A percentile compares a stretch with the other conserved stretches of the same genome.
phyloP scores from a whole-genome alignment of 2,113 vertebrate genomes.

The Raja brachyura region DNA sequence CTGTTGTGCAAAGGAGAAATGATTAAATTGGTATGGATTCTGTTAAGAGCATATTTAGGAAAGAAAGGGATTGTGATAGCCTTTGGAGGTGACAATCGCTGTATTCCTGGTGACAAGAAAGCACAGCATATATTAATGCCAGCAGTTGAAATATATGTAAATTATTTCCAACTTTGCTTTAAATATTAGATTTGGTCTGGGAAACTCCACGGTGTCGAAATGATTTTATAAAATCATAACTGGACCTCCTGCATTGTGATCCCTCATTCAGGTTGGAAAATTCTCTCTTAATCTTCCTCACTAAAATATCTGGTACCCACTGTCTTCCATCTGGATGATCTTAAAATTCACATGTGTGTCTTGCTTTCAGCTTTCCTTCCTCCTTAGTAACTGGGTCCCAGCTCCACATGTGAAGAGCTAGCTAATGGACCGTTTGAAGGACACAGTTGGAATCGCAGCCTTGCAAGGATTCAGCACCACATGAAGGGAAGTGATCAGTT shows the following conservation, averaged over 20 bases:
- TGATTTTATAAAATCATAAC: neutral
- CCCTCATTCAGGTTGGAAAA: neutral
- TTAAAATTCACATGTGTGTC: neutral
- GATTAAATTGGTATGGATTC: neutral
- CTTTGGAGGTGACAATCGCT: neutral
- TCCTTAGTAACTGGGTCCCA: neutral
- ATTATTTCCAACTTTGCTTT: neutral
- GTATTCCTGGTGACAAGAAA: neutral
- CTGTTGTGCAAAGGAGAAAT: neutral
- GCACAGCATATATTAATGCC: neutral
- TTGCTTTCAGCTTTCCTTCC: neutral
- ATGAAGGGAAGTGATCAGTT: neutral
- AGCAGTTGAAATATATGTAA: neutral
- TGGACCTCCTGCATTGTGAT: neutral
- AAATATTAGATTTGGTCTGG: neutral
- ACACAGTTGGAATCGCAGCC: neutral
- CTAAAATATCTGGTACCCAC: neutral
- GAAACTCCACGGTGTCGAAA: neutral
- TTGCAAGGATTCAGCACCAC: neutral
- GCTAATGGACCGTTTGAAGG: neutral
- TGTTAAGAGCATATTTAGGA: neutral
- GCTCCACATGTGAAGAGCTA: neutral
- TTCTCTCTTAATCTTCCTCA: neutral
- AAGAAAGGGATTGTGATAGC: neutral
- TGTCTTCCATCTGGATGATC: neutral